These are phyloP conservation scores for Notechis scutatus DNA, from an alignment of 2,113 vertebrate genomes.

Conservation along the genomic window DNA sequence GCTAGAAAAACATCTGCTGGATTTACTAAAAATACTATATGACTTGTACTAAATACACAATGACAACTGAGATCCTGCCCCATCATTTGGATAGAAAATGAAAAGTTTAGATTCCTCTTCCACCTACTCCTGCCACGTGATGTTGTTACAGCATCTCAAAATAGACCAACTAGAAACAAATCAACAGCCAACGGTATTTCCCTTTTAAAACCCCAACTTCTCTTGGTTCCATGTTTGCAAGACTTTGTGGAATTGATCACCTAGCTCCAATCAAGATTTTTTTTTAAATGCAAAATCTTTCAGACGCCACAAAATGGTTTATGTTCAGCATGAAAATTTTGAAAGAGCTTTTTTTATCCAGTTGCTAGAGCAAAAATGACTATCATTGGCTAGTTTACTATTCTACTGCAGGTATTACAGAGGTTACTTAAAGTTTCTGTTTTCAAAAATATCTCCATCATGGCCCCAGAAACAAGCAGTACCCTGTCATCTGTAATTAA, in stretches of 20 bases:
- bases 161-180: not conserved
- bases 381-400: not conserved
- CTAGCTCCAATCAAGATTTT: not conserved
- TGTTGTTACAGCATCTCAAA: not conserved
- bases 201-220: not conserved
- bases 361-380: not conserved
- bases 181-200: not conserved
- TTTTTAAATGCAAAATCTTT: not conserved
- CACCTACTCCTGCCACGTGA: not conserved
- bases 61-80: constrained; percentile 43
- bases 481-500: not conserved
- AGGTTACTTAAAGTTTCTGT: not conserved
- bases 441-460: not conserved
- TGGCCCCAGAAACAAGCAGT: not conserved
- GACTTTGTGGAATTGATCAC: not conserved
- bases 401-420: not conserved
- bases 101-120: not conserved
- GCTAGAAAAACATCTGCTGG: constrained; percentile 58
- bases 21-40: constrained; percentile 60
- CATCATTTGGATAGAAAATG: constrained; percentile 24
- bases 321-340: not conserved
- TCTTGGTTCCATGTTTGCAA: not conserved
- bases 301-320: not conserved
- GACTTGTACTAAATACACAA: constrained; percentile 42
- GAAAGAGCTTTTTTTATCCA: not conserved